Evolutionary conservation across 2,888 invertebrate genomes (phyloP), one percentile per base, ranked within the genome.

Genomic region (Agrochola lota): DNA sequence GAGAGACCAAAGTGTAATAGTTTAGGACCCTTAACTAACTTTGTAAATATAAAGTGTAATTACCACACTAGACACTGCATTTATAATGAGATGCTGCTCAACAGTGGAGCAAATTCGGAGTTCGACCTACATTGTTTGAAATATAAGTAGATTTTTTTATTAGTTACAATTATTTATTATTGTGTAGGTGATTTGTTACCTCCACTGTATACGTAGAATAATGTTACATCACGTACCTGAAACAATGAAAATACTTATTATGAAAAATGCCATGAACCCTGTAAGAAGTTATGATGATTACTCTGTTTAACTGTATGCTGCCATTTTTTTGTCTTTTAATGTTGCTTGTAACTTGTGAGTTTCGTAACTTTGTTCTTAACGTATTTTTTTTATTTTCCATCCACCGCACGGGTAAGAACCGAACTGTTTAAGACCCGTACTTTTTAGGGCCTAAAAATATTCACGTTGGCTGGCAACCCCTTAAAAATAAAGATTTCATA

Each of bases 41-140:
- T 35, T 74, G 85, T 85, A 86, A 85, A 86, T 86, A 87, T 89
- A 83, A 78, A 85, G 83, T 73, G 64, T 88, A 83, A 86, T 89
- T 86, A 85, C 80, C 72, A 81, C 70, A 67, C 66, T 71, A 77
- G 74, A 78, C 78, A 74, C 78, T 76, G 68, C 72, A 84, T 79
- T 76, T 75, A 76, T 86, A 85, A 86, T 84, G 81, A 86, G 83
- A 55, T 72, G 80, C 78, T 43, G 49, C 40, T 60, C 8, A 15
- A n/a, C 15, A 66, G 15, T 46, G 15, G n/a, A 80, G 82, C 69
- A 49, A 71, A 62, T 60, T 67, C n/a, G 23, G 40, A 15, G 35
- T 55, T 67, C 23, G 30, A 68, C 59, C 70, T 57, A 60, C 46
- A 72, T 67, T 78, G 30, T 70, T 30, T 40, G 9, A 8, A 52